A percentile compares a stretch with the other conserved stretches of the same genome.
Evolutionary conservation across 2,113 vertebrate species (phyloP).

Genomic region (Polypterus senegalus): DNA sequence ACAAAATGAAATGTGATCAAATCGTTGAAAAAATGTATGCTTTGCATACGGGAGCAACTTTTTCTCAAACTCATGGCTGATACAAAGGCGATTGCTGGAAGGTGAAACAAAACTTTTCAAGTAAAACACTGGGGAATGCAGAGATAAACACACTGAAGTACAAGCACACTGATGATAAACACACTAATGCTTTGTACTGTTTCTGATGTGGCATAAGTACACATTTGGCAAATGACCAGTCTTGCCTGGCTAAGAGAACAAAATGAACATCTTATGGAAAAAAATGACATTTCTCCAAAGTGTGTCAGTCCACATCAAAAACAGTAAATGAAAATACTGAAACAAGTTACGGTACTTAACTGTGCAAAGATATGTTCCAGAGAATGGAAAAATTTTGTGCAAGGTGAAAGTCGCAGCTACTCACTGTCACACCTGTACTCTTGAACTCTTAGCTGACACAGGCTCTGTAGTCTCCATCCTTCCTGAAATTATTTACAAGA

Average conservation of each 20-base stretch:
- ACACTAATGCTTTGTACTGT: not conserved
- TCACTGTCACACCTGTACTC: not conserved
- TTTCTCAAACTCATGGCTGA: not conserved
- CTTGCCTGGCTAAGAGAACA: not conserved
- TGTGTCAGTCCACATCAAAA: not conserved
- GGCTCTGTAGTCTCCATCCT: conserved; percentile 1
- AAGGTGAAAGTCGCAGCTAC: not conserved
- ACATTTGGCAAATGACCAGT: not conserved
- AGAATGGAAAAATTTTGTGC: not conserved
- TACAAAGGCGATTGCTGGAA: not conserved
- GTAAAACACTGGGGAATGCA: not conserved
- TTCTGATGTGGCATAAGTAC: not conserved
- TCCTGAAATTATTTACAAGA: not conserved
- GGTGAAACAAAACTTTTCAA: not conserved
- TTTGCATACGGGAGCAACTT: not conserved
- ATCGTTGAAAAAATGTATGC: not conserved
- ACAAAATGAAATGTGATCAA: not conserved
- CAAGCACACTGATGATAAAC: not conserved
- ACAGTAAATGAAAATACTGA: not conserved
- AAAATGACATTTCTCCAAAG: not conserved
- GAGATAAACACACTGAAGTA: not conserved
- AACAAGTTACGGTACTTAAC: not conserved
- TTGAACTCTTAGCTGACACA: not conserved
- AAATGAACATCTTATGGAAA: not conserved
- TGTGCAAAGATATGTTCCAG: not conserved